phyloP scores from a whole-genome alignment of 2,888 invertebrate genomes.

The Melinopterus prodromus region DNA sequence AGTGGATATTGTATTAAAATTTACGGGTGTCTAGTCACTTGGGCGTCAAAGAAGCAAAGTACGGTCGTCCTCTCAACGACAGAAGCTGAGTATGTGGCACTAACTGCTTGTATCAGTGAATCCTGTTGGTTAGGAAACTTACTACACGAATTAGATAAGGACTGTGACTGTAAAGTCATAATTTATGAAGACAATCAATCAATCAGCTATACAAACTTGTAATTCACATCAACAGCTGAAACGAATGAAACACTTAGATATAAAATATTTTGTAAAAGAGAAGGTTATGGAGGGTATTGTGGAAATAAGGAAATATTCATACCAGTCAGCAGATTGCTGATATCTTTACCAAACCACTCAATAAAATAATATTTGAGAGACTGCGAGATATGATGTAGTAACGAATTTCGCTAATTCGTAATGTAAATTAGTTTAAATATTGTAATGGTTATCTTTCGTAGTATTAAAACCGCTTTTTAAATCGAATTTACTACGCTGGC shows the following conservation, averaged over 20 bases:
- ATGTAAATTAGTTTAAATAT: too few relatives aligned
- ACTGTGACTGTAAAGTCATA: neutral
- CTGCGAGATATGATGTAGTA: neutral
- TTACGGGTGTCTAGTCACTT: conserved; percentile 9
- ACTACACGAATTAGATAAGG: conserved; percentile 6
- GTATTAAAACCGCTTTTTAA: too few relatives aligned
- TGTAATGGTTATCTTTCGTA: too few relatives aligned
- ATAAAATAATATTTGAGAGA: neutral
- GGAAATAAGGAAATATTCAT: neutral
- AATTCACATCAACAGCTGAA: conserved; percentile 18
- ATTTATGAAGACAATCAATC: conserved; percentile 6
- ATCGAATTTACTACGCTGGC: too few relatives aligned
- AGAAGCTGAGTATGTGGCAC: conserved; percentile 23
- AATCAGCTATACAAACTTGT: conserved; percentile 13
- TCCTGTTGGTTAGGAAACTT: conserved; percentile 11
- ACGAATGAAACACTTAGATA: conserved; percentile 21
- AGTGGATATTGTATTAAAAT: neutral
- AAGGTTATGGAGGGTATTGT: neutral
- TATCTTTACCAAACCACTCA: neutral
- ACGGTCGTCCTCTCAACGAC: conserved; percentile 8
- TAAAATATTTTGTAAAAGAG: conserved; percentile 12
- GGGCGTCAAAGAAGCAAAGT: conserved; percentile 22
- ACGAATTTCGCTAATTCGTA: too few relatives aligned
- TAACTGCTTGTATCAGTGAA: conserved; percentile 8
- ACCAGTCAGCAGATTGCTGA: neutral